Conservation (phyloP, 2,113 vertebrate genomes). For the Leptobrachium ailaonicum region DNA sequence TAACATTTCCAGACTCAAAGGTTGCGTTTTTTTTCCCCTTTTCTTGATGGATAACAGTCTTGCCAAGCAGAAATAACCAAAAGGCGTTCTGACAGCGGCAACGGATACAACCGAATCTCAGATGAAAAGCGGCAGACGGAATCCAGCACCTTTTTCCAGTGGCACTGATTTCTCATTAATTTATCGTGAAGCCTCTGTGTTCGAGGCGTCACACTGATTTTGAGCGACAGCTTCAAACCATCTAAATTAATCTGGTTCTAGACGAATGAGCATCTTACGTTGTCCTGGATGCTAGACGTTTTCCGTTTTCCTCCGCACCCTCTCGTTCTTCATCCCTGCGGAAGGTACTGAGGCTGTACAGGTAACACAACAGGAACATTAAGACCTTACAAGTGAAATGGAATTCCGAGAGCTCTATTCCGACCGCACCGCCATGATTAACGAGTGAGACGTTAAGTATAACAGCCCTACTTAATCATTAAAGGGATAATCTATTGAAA, state of each 20-base stretch:
- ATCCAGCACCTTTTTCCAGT: background rate
- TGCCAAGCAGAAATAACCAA: background rate
- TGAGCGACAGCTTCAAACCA: background rate
- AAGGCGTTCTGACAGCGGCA: background rate
- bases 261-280: background rate
- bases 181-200: slow-evolving; percentile 10
- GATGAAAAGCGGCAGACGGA: background rate
- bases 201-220: background rate
- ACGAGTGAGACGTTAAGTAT: no score
- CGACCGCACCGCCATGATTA: no score
- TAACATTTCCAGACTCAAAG: no score
- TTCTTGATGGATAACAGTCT: background rate
- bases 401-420: no score
- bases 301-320: background rate
- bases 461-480: no score
- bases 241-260: background rate
- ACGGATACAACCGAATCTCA: background rate
- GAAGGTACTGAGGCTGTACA: no score
- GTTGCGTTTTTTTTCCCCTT: no score
- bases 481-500: no score
- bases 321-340: no score
- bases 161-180: slow-evolving; percentile 10
- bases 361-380: no score
- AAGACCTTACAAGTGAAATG: no score
- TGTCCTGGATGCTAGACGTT: background rate